Evolutionary conservation across 2,888 invertebrate genomes (phyloP), one percentile per base, ranked within the genome.

Genomic region (Pristionchus maxplancki): DNA sequence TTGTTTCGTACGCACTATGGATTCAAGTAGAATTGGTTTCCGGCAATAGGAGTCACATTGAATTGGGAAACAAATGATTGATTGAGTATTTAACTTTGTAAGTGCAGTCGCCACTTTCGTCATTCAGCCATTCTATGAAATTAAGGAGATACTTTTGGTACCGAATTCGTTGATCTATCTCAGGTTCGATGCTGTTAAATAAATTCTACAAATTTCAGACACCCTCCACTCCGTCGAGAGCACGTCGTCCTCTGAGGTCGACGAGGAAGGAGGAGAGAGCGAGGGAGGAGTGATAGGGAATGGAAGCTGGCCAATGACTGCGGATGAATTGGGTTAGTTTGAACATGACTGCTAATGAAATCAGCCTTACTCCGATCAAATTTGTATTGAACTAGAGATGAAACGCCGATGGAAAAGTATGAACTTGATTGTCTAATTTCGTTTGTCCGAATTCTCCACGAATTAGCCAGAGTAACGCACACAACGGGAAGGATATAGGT

Each of bases 241-340:
- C 37, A 24, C 34, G 8, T 71, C 37, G 5, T 67, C 64, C 1
- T 64, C 64, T 5, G 62, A 62, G 62, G 24, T 28, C 20, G 31
- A 15, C 28, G 34, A 67, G 28, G 37, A 48, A 28, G 44, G 81
- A 81, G 44, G 48, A 48, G 48, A n/a, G 13, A 37, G 81, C 5
- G 37, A 48, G 48, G 44, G 48, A 81, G 50, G 28, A 28, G 48
- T 5, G 3, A 40, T 40, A 48, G n/a, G n/a, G 20, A 83, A 83
- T 53, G 24, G 28, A 6, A 53, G n/a, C n/a, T 20, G 4, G 11
- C 58, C 64, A 9, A 6, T 62, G n/a, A 31, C 37, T 0, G 85
- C 85, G 0, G 85, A 85, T 85, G 85, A 85, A 17, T 37, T 85
- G 6, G 85, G 85, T 85, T n/a, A 15, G 58, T 37, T 28, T 1